A percentile compares a stretch with the other conserved stretches of the same genome.
Conservation (phyloP, 2,113 vertebrate species). For the Ifrita kowaldi region DNA sequence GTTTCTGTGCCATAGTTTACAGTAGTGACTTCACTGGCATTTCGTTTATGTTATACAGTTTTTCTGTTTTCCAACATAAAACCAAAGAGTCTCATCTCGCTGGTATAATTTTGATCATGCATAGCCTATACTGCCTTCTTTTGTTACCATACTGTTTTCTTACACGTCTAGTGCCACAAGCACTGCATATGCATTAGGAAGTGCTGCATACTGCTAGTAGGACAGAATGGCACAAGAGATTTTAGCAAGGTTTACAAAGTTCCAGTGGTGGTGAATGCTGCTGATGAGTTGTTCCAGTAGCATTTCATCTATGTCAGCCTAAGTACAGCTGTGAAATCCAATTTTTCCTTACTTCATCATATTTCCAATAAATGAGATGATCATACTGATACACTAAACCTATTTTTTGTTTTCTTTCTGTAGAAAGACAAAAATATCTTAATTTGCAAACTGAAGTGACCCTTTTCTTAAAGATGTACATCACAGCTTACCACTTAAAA, state of each 20-base stretch:
- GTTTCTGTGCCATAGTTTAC: neutral
- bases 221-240: neutral
- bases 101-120: neutral
- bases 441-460: neutral
- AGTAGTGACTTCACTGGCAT: neutral
- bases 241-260: neutral
- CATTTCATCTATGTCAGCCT: neutral
- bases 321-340: neutral
- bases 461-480: neutral
- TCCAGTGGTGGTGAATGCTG: neutral
- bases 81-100: neutral
- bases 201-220: neutral
- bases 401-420: neutral
- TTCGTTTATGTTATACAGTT: neutral
- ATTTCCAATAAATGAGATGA: neutral
- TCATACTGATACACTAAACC: neutral
- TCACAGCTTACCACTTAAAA: neutral
- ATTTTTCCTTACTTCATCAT: neutral
- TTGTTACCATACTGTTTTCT: neutral
- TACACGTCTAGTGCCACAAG: neutral
- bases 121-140: neutral
- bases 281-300: neutral
- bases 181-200: neutral
- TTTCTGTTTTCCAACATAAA: neutral
- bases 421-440: neutral